Percentiles rank a stretch among this genome's conserved stretches.
Conservation (phyloP, 2,113 vertebrate genomes). For the Hypomesus transpacificus region DNA sequence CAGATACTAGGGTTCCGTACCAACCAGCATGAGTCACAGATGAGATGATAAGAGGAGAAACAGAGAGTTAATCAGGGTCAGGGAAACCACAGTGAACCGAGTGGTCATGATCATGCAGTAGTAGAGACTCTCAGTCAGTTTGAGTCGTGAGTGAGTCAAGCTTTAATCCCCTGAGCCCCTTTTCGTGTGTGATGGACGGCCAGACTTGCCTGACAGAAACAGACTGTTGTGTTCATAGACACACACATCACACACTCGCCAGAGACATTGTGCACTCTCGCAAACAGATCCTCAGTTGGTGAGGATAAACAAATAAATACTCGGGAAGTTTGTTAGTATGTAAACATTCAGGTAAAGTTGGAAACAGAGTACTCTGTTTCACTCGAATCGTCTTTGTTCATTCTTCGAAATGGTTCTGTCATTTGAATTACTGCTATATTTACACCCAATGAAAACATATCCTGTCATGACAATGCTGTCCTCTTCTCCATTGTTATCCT, state of each 20-base stretch:
- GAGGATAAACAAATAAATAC: no score
- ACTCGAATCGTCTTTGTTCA: no score
- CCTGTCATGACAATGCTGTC: background rate
- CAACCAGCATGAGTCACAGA: background rate
- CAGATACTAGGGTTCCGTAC: background rate
- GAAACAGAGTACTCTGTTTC: no score
- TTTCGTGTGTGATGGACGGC: background rate
- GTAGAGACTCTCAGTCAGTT: background rate
- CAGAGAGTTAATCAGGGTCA: background rate
- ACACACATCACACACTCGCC: no score
- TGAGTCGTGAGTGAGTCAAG: slow-evolving; percentile 8
- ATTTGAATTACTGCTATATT: no score
- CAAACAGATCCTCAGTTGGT: no score
- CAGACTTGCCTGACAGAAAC: slow-evolving; percentile 12
- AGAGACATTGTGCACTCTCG: no score
- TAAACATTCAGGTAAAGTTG: no score
- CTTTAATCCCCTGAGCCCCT: slow-evolving; percentile 8
- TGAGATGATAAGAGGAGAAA: background rate
- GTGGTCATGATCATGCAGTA: background rate
- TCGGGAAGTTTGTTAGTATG: no score
- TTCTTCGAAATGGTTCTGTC: no score
- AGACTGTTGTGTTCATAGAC: slow-evolving; percentile 26
- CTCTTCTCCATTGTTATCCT: slow-evolving; percentile 9
- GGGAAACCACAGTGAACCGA: background rate
- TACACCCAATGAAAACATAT: no score